Conservation (phyloP, 2,888 invertebrate species). For the Callinectes sapidus region DNA sequence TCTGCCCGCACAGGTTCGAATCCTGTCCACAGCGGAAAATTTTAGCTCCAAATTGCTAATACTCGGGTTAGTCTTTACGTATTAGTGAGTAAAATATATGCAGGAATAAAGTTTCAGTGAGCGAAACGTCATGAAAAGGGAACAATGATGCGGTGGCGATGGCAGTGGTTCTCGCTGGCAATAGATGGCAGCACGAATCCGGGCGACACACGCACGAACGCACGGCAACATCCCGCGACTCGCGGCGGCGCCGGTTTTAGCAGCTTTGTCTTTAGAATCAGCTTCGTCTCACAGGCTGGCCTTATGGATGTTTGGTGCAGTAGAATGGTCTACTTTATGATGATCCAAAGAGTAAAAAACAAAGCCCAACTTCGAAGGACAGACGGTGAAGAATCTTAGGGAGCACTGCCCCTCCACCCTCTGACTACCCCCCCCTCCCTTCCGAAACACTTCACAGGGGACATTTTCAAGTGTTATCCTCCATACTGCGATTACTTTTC, state of each 20-base stretch:
- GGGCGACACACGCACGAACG: constrained; percentile 51
- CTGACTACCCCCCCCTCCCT: no score
- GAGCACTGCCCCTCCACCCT: not conserved
- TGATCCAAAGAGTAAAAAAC: not conserved
- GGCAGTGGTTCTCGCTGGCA: constrained; percentile 7
- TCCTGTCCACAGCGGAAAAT: constrained; percentile 70
- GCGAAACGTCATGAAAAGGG: not conserved
- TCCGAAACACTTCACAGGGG: not conserved
- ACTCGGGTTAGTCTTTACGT: not conserved
- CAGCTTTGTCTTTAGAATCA: not conserved
- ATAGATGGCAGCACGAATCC: constrained; percentile 64
- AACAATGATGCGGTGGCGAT: not conserved
- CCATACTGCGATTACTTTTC: not conserved
- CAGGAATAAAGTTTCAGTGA: not conserved
- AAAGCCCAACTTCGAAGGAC: not conserved
- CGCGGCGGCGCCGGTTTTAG: not conserved
- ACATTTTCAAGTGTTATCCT: not conserved
- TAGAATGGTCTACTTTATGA: not conserved
- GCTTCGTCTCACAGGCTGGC: not conserved
- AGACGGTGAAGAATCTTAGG: not conserved
- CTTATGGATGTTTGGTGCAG: not conserved
- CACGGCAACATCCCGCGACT: not conserved
- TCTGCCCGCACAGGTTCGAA: constrained; percentile 72
- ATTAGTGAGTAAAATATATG: not conserved
- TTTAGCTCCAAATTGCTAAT: not conserved